Evolutionary conservation across 2,888 invertebrate genomes (phyloP).

Genomic region (Drosophila nr. perissopoda): DNA sequence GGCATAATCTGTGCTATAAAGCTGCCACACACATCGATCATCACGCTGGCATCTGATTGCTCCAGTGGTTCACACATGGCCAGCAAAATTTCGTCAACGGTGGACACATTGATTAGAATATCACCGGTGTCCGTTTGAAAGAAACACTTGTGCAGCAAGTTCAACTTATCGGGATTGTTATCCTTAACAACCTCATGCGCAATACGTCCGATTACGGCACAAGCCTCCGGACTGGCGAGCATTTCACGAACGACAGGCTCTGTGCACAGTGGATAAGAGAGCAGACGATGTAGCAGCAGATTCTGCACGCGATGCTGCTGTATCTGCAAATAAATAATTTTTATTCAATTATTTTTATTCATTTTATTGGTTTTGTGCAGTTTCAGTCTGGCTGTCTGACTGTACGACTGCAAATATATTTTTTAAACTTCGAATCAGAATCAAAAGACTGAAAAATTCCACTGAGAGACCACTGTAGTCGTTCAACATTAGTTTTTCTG

Average conservation of each 20-base stretch:
- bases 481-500: neutral
- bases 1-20: constrained; percentile 86
- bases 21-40: constrained; percentile 86
- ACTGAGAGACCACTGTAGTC: neutral
- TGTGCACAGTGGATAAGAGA: constrained; percentile 83
- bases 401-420: neutral
- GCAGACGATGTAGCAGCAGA: constrained; percentile 81
- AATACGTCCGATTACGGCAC: constrained; percentile 74
- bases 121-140: constrained; percentile 84
- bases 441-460: neutral
- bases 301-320: constrained; percentile 75
- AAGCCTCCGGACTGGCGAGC: constrained; percentile 73
- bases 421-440: neutral
- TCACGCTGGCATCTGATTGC: constrained; percentile 59
- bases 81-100: constrained; percentile 81
- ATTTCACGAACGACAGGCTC: constrained; percentile 81
- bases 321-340: constrained; percentile 55
- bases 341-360: neutral
- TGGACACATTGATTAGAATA: constrained; percentile 79
- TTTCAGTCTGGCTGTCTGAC: neutral
- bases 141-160: constrained; percentile 84
- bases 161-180: constrained; percentile 79
- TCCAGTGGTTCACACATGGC: constrained; percentile 78
- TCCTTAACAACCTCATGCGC: constrained; percentile 75
- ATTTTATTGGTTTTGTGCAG: neutral